Conservation (phyloP, 2,888 invertebrate genomes). For the Orchesella flavescens region DNA sequence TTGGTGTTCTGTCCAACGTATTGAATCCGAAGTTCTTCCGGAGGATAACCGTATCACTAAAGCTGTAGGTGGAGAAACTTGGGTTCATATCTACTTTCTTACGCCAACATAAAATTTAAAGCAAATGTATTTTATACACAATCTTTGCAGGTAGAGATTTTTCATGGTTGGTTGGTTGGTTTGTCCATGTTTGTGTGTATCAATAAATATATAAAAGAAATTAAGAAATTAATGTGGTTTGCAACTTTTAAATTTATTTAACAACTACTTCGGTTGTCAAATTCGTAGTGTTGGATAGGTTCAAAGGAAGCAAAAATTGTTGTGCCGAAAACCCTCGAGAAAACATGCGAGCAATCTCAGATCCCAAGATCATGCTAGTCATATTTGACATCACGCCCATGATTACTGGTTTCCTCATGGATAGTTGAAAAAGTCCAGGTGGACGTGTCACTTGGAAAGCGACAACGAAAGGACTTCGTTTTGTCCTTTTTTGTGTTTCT, state of each 20-base stretch:
- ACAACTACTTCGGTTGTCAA: not conserved
- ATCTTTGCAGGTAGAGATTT: too few relatives aligned
- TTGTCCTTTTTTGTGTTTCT: not conserved
- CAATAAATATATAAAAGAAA: too few relatives aligned
- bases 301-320: conserved; percentile 11
- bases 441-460: conserved; percentile 62
- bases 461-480: conserved; percentile 51
- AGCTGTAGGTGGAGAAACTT: conserved; percentile 23
- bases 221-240: too few relatives aligned
- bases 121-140: too few relatives aligned
- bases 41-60: conserved; percentile 32
- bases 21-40: conserved; percentile 10
- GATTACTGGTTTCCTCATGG: conserved; percentile 52
- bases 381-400: conserved; percentile 57
- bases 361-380: conserved; percentile 57
- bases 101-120: conserved; percentile 38
- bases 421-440: conserved; percentile 58
- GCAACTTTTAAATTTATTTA: too few relatives aligned
- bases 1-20: conserved; percentile 60
- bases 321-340: conserved; percentile 36
- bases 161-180: too few relatives aligned
- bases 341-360: conserved; percentile 47
- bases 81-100: conserved; percentile 27
- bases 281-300: not conserved
- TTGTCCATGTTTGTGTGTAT: too few relatives aligned